These are phyloP conservation scores for Machimus atricapillus DNA, from an alignment of 2,888 invertebrate species.

Conservation along the genomic window DNA sequence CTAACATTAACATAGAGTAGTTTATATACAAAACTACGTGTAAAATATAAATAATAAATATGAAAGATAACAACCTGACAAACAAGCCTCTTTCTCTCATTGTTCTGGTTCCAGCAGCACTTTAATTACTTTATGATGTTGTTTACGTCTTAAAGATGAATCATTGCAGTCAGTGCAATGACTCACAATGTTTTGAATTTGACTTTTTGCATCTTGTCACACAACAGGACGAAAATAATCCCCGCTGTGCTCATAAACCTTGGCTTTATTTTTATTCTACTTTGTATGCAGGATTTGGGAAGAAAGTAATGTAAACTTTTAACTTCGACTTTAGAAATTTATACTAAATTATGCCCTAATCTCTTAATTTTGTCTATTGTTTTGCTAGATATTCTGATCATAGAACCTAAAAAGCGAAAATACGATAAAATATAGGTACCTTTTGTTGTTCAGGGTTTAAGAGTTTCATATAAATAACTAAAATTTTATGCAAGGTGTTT, in stretches of 20 bases:
- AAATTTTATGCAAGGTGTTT: too few relatives aligned
- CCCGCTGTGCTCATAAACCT: not conserved
- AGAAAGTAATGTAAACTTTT: too few relatives aligned
- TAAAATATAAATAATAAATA: not conserved
- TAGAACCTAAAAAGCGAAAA: too few relatives aligned
- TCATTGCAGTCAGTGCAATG: not conserved
- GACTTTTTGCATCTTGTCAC: not conserved
- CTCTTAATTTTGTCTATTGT: too few relatives aligned
- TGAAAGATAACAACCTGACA: not conserved
- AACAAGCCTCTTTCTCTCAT: not conserved
- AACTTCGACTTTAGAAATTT: too few relatives aligned
- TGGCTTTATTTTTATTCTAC: not conserved
- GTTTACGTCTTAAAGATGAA: not conserved
- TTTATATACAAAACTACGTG: not conserved
- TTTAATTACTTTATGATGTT: not conserved
- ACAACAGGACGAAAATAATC: not conserved
- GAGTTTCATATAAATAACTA: too few relatives aligned
- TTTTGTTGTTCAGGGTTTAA: not conserved
- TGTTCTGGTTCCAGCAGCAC: not conserved
- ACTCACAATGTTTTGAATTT: not conserved
- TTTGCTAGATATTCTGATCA: too few relatives aligned
- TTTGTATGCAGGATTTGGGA: not conserved
- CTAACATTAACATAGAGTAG: not conserved
- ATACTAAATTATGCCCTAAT: too few relatives aligned
- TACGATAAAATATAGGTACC: too few relatives aligned